Base-by-base conservation (phyloP, 2,888 invertebrate species). In the Lordiphosa andalusiaca region DNA sequence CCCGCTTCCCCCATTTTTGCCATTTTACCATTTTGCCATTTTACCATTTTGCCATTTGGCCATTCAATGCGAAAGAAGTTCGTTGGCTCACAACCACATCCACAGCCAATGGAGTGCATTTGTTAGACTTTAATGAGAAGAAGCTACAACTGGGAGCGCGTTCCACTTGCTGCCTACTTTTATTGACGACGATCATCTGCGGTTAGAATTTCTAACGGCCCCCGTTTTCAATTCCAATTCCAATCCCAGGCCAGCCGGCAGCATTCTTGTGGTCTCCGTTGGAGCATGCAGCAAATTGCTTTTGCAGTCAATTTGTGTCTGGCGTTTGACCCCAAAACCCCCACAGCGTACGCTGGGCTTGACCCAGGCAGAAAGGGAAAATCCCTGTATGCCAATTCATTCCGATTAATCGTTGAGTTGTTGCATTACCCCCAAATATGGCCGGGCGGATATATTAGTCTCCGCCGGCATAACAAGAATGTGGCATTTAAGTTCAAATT, bases 231-330 rank as follows among this genome's bases (percentile, higher is more conserved):
- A 56, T 72, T 56, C 54, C 54, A 69, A 68, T 48, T 53, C 44
- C 46, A 46, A 65, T 36, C 40, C 42, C 36, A 6, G 30, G 23
- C 36, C 49, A 53, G 13, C 33, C 40, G 53, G 21, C 56, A 59
- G 54, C 80, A 75, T 76, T 82, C 63, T 60, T 82, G 84, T 53
- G 84, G 84, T 67, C 77, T 48, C 37, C 48, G 63, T 30, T 70
- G 59, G 63, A 69, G 61, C 80, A 56, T 62, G 73, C 49, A 47
- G 74, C 62, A 73, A 77, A 82, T 77, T 82, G 71, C 63, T 70
- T 73, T 57, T 54, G 49, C 38, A 62, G 37, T 38, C 52, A 57
- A 56, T 47, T 47, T 50, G 54, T 40, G 37, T 21, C 40, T 57
- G 42, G 21, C 33, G 36, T 40, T 40, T 42, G 21, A 25, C 33